Evolutionary conservation across 1,140 invertebrate genomes (phyloP).

Genomic region (Batillaria attramentaria): DNA sequence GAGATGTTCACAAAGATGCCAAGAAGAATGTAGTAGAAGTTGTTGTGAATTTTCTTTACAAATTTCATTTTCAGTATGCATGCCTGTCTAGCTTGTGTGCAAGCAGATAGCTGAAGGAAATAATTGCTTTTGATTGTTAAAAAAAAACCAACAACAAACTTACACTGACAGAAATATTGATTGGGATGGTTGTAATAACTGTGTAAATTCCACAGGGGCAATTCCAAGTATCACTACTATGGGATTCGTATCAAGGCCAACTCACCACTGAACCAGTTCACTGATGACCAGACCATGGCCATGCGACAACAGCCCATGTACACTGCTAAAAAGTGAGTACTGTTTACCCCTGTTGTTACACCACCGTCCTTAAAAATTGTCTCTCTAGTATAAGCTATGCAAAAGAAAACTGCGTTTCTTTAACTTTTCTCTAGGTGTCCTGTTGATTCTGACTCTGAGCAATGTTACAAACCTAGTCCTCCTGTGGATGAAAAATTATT

Average conservation of each 20-base stretch:
- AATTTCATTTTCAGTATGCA: too few species aligned
- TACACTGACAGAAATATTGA: too few species aligned
- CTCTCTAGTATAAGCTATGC: not conserved
- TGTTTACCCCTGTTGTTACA: too few species aligned
- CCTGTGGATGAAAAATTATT: not conserved
- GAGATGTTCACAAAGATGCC: too few species aligned
- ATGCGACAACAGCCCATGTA: constrained; percentile 73
- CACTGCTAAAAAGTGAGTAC: constrained; percentile 69
- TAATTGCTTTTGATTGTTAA: too few species aligned
- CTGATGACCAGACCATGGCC: constrained; percentile 75
- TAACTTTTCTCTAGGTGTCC: not conserved
- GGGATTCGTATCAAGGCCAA: constrained; percentile 96
- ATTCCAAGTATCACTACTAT: constrained; percentile 99
- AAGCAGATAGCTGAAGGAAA: too few species aligned
- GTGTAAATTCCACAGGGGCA: too few species aligned
- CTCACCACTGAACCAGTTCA: constrained; percentile 81
- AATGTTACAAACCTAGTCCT: not conserved
- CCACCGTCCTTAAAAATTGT: not conserved
- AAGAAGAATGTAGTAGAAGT: too few species aligned
- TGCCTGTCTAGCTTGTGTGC: too few species aligned
- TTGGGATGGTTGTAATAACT: too few species aligned
- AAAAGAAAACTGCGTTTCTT: not conserved
- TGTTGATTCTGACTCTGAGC: not conserved
- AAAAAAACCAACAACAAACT: too few species aligned
- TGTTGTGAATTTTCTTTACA: too few species aligned